Evolutionary conservation across 1,140 invertebrate species (phyloP).

Genomic region (Conopomorpha cramerella): DNA sequence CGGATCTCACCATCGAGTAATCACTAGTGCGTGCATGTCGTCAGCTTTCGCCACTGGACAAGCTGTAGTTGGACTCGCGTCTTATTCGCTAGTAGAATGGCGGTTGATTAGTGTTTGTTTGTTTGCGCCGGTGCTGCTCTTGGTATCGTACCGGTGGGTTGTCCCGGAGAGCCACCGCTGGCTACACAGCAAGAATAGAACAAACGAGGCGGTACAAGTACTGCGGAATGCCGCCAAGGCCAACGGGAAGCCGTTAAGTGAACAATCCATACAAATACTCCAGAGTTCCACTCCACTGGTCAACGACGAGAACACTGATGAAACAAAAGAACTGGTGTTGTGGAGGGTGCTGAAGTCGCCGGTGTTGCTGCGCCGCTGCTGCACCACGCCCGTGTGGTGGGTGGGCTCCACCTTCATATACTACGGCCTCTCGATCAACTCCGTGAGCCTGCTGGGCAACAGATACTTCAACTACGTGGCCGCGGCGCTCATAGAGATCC

Average conservation of each 20-base stretch:
- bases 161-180: constrained; percentile 73
- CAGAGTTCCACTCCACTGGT: not conserved
- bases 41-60: constrained; percentile 75
- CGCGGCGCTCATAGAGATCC: constrained; percentile 66
- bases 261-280: constrained; percentile 56
- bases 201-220: constrained; percentile 64
- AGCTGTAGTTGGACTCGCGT: constrained; percentile 67
- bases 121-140: constrained; percentile 68
- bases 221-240: constrained; percentile 65
- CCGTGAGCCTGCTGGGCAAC: constrained; percentile 68
- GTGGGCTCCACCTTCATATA: constrained; percentile 71
- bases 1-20: constrained; percentile 72
- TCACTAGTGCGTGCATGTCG: constrained; percentile 73
- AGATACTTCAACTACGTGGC: constrained; percentile 68
- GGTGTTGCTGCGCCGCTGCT: constrained; percentile 60
- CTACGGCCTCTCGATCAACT: constrained; percentile 76
- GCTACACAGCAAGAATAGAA: constrained; percentile 75
- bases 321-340: constrained; percentile 21
- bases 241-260: constrained; percentile 65
- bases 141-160: constrained; percentile 67
- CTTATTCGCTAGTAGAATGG: constrained; percentile 73
- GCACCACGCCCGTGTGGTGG: constrained; percentile 68
- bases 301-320: constrained; percentile 1
- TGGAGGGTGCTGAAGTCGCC: constrained; percentile 54
- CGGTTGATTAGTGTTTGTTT: constrained; percentile 68